Base-by-base conservation (phyloP, 2,888 invertebrate species). In the Synanthedon myopaeformis region DNA sequence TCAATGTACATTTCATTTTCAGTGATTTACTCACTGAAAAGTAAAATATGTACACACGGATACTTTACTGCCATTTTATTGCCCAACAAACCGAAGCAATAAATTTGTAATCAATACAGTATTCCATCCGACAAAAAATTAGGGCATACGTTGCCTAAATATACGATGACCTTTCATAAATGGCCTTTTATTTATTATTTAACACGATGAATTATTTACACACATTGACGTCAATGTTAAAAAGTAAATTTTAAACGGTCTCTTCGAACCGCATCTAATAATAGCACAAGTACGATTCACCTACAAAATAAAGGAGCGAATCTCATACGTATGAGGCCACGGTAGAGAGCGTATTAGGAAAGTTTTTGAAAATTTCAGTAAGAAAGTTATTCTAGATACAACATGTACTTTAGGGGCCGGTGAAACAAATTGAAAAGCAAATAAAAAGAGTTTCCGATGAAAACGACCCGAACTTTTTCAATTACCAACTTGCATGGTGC, bases 401-500 rank as follows among this genome's bases (percentile, higher is more conserved):
- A 59, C 61, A 63, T 62, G 62, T 57, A 68, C 68, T 67, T 35
- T 66, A 8, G 63, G 62, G 67, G 63, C 65, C 61, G 62, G 66
- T 63, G 62, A 67, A 72, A 72, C 70, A 72, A 73, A 76, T 72
- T 70, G 70, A 67, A 74, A 74, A 74, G 64, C 69, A 72, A 74
- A 72, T 74, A 74, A 74, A 70, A 64, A 62, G 70, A 65, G 66
- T 69, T 66, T 63, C 64, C 69, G 72, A 72, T 72, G 53, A 76
- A 76, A 73, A 74, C 69, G 71, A 72, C 66, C 67, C 68, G 62
- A 86, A 86, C 79, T 86, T 86, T 86, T 85, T 85, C 85, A 85
- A 86, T 86, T 85, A 86, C 81, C 74, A 82, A 85, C 79, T 85
- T 84, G 80, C 76, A 82, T 82, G 73, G 76, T 66, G 68, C 67